Conservation (phyloP, 2,888 invertebrate genomes). For the Chironomus tentans region DNA sequence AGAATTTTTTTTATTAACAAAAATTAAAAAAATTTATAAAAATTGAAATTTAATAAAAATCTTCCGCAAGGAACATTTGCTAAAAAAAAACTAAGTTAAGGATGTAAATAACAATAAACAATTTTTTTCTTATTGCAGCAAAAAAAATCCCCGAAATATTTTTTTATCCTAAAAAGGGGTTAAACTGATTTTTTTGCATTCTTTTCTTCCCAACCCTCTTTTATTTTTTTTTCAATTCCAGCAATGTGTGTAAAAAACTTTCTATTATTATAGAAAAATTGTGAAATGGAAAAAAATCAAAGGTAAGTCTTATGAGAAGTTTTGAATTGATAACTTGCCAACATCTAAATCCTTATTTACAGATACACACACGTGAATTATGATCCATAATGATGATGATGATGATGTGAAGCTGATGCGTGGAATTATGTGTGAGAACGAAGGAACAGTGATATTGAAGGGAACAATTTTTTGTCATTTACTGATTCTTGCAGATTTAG, state of each 20-base stretch:
- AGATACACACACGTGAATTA: not conserved
- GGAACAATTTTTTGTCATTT: too few relatives aligned
- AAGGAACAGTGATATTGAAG: too few relatives aligned
- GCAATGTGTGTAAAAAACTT: too few relatives aligned
- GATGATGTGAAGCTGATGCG: too few relatives aligned
- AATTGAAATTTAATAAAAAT: too few relatives aligned
- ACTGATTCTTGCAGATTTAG: too few relatives aligned
- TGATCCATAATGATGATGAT: too few relatives aligned
- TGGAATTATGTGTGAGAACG: too few relatives aligned
- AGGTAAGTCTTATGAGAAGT: not conserved
- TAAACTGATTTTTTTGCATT: not conserved
- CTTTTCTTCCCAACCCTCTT: not conserved
- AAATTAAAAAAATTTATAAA: too few relatives aligned
- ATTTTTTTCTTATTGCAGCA: not conserved
- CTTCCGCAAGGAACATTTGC: too few relatives aligned
- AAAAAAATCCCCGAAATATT: not conserved
- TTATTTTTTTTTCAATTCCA: not conserved
- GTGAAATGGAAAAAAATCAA: not conserved
- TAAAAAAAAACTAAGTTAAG: not conserved
- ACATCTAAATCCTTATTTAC: not conserved
- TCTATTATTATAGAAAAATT: too few relatives aligned
- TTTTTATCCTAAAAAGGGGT: not conserved
- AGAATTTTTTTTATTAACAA: too few relatives aligned
- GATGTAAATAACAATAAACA: conserved; percentile 20
- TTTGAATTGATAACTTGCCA: not conserved